Evolutionary conservation across 2,888 invertebrate genomes (phyloP).

Genomic region (Acrocera orbiculus): DNA sequence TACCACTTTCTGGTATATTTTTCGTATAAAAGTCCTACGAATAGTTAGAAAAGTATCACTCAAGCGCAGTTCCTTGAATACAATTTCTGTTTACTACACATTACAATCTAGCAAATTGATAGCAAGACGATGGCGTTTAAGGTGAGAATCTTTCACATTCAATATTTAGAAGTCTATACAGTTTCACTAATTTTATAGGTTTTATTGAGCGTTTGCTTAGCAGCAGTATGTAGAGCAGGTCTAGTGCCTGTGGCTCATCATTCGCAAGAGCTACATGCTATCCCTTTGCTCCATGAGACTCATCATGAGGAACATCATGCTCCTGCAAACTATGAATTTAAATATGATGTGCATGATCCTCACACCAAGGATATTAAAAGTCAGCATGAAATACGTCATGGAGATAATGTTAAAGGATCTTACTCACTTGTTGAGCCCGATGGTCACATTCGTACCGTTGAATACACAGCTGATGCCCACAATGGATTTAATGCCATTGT

Average conservation of each 20-base stretch:
- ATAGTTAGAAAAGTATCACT: no score
- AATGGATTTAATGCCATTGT: slow-evolving; percentile 29
- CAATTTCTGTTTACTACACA: no score
- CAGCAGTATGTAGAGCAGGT: no score
- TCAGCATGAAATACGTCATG: slow-evolving; percentile 29
- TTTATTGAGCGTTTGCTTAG: no score
- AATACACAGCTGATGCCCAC: slow-evolving; percentile 27
- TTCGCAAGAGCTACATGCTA: not conserved
- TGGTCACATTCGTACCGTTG: slow-evolving; percentile 27
- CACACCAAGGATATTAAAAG: slow-evolving; percentile 30
- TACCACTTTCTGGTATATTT: no score
- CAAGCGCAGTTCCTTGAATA: no score
- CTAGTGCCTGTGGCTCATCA: slow-evolving; percentile 1
- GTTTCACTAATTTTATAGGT: no score
- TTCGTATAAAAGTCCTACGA: no score
- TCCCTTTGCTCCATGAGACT: not conserved
- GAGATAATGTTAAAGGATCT: slow-evolving; percentile 28
- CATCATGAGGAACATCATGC: slow-evolving; percentile 13
- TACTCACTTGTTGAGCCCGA: slow-evolving; percentile 29
- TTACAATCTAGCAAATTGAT: no score
- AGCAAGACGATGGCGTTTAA: no score
- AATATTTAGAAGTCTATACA: no score
- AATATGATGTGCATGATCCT: slow-evolving; percentile 27
- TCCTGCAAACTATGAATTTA: slow-evolving; percentile 28
- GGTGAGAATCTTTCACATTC: no score